Base-by-base conservation (phyloP, 2,888 invertebrate genomes). In the Globia sparganii region DNA sequence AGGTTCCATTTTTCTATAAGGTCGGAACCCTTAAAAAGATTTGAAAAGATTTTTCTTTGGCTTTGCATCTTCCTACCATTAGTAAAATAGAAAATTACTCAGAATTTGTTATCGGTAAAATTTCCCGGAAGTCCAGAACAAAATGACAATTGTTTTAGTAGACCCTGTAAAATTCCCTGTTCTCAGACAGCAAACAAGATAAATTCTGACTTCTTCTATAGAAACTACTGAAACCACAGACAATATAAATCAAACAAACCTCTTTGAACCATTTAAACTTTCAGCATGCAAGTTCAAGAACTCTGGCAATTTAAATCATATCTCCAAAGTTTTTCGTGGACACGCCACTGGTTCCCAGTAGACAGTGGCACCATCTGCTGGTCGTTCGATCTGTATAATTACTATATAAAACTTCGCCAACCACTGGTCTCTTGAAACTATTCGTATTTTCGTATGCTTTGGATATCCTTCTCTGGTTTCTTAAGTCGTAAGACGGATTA, bases 341-440 rank as follows among this genome's bases (percentile, higher is more conserved):
- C 77, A 74, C 58, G 28, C 68, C 74, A 76, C 59, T 64, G 64
- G 61, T 81, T 75, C 31, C 62, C 18, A 31, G 69, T 75, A 64
- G 59, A 85, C 84, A 83, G 64, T 72, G 75, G 86, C 85, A 85
- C 87, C 92, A 92, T 90, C 91, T 92, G 92, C 78, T 80, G 78
- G 74, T 76, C 83, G 84, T 85, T 84, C 82, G 83, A 88, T 84
- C 86, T 78, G 83, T 88, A 88, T 91, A 91, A 92, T 91, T 89
- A 89, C 83, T 85, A 69, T 75, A 86, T 88, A 87, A 89, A 91
- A 92, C 91, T 92, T 91, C 80, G 3, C 46, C 28, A 56, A 65
- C 34, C 34, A 64, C 31, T 74, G 53, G 61, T 66, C 64, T 62
- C 71, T 76, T 71, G 31, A 37, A 84, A 81, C 85, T 78, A 71